Percentiles rank a stretch among this genome's conserved stretches.
Evolutionary conservation across 2,797 vertebrate genomes (phyloP).

Genomic region (Trichosurus vulpecula): DNA sequence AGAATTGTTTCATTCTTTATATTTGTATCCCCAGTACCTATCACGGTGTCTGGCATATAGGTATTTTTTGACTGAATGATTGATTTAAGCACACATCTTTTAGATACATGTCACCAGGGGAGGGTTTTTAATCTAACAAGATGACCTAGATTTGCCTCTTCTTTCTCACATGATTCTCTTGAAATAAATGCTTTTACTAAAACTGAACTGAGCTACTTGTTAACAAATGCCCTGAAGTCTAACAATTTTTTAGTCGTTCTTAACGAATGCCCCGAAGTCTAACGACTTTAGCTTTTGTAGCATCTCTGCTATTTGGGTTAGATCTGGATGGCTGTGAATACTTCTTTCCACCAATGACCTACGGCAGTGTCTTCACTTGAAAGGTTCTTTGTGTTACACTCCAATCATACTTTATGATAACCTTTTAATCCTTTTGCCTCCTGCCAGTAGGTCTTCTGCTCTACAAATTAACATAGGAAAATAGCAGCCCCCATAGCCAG

Average conservation of each 20-base stretch:
- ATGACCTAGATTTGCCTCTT: background rate
- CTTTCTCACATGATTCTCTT: constrained; percentile 21
- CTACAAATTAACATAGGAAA: constrained; percentile 45
- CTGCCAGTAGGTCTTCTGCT: constrained; percentile 18
- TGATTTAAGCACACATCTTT: background rate
- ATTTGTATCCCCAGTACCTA: background rate
- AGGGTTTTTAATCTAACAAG: background rate
- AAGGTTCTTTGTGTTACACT: constrained; percentile 29
- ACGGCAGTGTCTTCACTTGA: constrained; percentile 37
- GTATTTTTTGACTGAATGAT: background rate
- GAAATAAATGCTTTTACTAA: background rate
- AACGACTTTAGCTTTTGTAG: background rate
- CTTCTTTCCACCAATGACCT: constrained; percentile 20
- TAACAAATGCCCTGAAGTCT: background rate
- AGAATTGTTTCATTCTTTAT: background rate
- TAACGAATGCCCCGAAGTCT: background rate
- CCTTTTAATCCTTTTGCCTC: background rate
- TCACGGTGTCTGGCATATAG: background rate
- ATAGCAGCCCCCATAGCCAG: constrained; percentile 31
- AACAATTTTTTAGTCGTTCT: background rate
- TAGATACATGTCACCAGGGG: background rate
- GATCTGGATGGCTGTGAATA: background rate
- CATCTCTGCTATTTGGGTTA: constrained; percentile 6
- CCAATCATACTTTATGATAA: constrained; percentile 41
- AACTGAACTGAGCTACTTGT: background rate